Base-by-base conservation (phyloP, 2,113 vertebrate species). In the Myiozetetes cayanensis region DNA sequence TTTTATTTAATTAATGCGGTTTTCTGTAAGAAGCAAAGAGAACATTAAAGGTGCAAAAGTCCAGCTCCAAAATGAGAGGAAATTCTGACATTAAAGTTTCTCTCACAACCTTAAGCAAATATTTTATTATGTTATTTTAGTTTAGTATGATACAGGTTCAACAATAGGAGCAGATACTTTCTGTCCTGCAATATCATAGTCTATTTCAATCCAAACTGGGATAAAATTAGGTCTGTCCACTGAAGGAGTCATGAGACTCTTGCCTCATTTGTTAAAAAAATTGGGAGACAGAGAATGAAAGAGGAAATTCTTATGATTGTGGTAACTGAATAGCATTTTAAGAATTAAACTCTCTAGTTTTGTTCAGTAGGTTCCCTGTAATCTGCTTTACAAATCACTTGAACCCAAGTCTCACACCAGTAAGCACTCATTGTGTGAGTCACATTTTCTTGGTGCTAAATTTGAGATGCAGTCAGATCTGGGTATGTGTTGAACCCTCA, bases 401-500 rank as follows among this genome's bases (percentile, higher is more conserved):
- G 31, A 80, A 62, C 33, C 14, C 27, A 79, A 58, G 20, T 31
- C 22, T 81, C 68, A 78, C 27, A 58, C 37, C 25, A 63, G 47
- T 15, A 63, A 61, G 30, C 10, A 30, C 21, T 72, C 27, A 14
- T 63, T 77, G 39, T 22, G 21, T 35, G 44, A 77, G 27, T 78
- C 24, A 33, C 10, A 2, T 82, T 75, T 89, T n/a, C 43, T 49
- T 39, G 52, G 33, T 9, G 62, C 49, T 70, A 28, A 28, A 55
- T 61, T 27, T 87, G 71, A 70, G 27, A 52, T 25, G 27, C 6
- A 56, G 53, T 49, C n/a, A 65, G n/a, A 46, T 75, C 14, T 93
- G 31, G 0, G 0, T 12, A 44, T 25, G 8, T 55, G 35, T 49
- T 31, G 23, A 71, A 27, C 5, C 2, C 59, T 66, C 30, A 24